phyloP scores from a whole-genome alignment of 2,797 vertebrate genomes.

The Syngnathus rostellatus region DNA sequence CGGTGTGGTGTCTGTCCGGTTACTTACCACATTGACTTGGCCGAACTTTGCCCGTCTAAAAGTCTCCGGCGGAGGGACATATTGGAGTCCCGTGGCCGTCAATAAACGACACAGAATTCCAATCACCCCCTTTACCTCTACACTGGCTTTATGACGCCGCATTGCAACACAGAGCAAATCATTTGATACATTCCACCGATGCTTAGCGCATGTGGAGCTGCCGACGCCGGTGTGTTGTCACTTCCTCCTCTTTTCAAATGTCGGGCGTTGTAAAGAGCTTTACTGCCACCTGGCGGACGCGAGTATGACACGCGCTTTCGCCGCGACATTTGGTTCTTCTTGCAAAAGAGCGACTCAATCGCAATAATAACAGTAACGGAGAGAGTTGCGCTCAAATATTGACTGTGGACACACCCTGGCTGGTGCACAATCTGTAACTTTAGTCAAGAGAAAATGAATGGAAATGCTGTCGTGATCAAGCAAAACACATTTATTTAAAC shows the following conservation, averaged over 20 bases:
- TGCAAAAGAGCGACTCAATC: background rate
- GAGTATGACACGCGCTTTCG: background rate
- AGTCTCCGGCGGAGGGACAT: conserved; percentile 59
- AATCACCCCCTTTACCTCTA: conserved; percentile 65
- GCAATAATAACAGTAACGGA: too few species aligned
- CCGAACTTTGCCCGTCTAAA: conserved; percentile 72
- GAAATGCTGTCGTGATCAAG: too few species aligned
- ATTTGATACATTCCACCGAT: background rate
- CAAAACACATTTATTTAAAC: too few species aligned
- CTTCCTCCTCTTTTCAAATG: background rate
- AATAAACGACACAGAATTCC: conserved; percentile 56
- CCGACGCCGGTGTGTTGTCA: background rate
- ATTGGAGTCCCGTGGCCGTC: conserved; percentile 35
- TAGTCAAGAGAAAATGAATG: too few species aligned
- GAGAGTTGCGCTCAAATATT: too few species aligned
- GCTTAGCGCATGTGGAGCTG: too few species aligned
- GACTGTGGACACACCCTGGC: too few species aligned
- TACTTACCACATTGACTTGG: conserved; percentile 50
- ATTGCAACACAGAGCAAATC: conserved; percentile 12
- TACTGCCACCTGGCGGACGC: background rate
- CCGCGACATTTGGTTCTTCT: background rate
- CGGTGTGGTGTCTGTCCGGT: too few species aligned
- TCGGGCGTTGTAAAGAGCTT: background rate
- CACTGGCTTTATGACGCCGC: conserved; percentile 28
- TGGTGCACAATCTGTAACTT: too few species aligned